phyloP scores from a whole-genome alignment of 2,797 vertebrate species.

The Botia almorhae region DNA sequence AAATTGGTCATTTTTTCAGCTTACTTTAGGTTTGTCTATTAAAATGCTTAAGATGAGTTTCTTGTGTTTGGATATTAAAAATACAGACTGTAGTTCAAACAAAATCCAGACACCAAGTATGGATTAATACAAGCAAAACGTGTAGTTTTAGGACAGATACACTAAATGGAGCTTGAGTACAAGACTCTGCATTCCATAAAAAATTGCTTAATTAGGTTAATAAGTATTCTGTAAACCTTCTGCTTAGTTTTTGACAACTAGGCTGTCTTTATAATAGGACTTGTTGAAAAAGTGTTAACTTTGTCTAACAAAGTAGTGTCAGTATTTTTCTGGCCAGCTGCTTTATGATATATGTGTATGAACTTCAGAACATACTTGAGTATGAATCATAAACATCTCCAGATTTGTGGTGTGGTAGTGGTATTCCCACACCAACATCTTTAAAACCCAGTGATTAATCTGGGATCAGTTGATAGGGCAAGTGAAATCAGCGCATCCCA shows the following conservation, averaged over 20 bases:
- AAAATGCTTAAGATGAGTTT: neutral
- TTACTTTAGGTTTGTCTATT: neutral
- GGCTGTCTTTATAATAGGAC: no score
- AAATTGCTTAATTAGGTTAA: no score
- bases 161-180: no score
- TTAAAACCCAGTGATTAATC: conserved; percentile 5
- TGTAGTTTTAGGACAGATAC: neutral
- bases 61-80: no score
- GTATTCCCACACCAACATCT: neutral
- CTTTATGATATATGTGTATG: no score
- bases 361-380: neutral
- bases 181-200: no score
- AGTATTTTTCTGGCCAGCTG: neutral
- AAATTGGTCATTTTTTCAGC: no score
- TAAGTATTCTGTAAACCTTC: no score
- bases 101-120: neutral
- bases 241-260: no score
- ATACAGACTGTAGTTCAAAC: no score
- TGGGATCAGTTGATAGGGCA: neutral
- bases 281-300: neutral
- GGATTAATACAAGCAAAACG: neutral
- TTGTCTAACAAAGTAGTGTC: neutral
- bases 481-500: conserved; percentile 5
- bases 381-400: neutral
- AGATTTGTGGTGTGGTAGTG: neutral